Evolutionary conservation across 2,113 vertebrate species (phyloP).

Genomic region (Lampris incognitus): DNA sequence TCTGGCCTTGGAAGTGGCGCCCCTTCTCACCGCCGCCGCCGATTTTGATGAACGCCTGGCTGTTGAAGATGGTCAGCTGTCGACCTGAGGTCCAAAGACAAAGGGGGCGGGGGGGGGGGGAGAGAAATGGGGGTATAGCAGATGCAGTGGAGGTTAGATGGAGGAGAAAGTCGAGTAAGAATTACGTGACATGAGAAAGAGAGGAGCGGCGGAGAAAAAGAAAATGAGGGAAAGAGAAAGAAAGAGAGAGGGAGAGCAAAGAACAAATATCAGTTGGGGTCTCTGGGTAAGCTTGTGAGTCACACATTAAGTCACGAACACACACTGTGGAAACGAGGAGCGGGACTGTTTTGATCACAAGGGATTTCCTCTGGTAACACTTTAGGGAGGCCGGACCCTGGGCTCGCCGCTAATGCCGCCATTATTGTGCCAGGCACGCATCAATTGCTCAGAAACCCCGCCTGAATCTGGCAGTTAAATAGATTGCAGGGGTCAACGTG

Average conservation of each 20-base stretch:
- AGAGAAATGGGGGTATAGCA: constrained; percentile 8
- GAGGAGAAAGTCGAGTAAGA: constrained; percentile 10
- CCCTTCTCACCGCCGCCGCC: constrained; percentile 92
- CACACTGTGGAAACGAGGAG: constrained; percentile 19
- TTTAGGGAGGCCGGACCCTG: constrained; percentile 68
- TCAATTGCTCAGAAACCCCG: constrained; percentile 29
- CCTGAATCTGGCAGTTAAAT: constrained; percentile 67
- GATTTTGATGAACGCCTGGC: constrained; percentile 93
- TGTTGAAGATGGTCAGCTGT: constrained; percentile 97
- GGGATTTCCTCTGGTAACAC: constrained; percentile 62
- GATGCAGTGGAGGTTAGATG: neutral
- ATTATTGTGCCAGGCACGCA: constrained; percentile 48
- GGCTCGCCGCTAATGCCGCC: constrained; percentile 30
- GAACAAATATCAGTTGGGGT: constrained; percentile 53
- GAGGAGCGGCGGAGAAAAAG: neutral
- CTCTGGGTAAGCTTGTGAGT: constrained; percentile 23
- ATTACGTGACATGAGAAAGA: constrained; percentile 7
- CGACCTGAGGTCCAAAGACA: constrained; percentile 81
- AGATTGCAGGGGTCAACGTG: constrained; percentile 57
- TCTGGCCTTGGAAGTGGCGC: constrained; percentile 94
- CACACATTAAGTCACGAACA: constrained; percentile 31
- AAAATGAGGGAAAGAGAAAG: neutral
- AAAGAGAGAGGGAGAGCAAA: constrained; percentile 30
- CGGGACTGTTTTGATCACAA: constrained; percentile 49
- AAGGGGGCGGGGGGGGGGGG: neutral